Percentiles rank a stretch among this genome's conserved stretches.
Evolutionary conservation across 2,113 vertebrate species (phyloP).

Genomic region (Otis tarda): DNA sequence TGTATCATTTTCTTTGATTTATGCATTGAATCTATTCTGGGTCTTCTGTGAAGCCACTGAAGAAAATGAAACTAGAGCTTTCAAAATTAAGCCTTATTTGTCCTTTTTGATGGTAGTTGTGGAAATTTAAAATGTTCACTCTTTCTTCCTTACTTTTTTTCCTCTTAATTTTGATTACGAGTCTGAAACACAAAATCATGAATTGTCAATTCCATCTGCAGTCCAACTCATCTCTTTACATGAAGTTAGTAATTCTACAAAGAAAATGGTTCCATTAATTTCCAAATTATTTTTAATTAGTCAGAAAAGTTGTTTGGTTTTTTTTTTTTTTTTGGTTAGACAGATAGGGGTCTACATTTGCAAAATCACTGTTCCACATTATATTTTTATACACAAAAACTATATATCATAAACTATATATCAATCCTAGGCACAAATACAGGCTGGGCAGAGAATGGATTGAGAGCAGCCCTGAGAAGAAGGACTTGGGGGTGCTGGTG

Average conservation of each 20-base stretch:
- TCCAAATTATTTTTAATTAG: background rate
- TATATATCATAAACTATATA: background rate
- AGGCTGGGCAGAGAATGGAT: no score
- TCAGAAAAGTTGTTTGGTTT: background rate
- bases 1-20: background rate
- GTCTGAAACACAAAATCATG: background rate
- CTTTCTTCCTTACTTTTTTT: conserved; percentile 9
- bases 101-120: background rate
- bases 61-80: background rate
- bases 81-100: background rate
- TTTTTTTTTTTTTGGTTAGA: background rate
- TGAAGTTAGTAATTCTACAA: background rate
- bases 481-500: no score
- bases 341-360: background rate
- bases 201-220: background rate
- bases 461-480: no score
- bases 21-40: background rate
- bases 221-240: background rate
- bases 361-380: background rate
- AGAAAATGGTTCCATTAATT: background rate
- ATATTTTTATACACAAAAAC: background rate
- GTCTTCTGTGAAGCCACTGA: background rate
- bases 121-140: background rate
- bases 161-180: conserved; percentile 22
- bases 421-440: no score